These are phyloP conservation scores for Lepilemur ruficaudatus DNA, from an alignment of 2,797 vertebrate genomes.

Conservation along the genomic window DNA sequence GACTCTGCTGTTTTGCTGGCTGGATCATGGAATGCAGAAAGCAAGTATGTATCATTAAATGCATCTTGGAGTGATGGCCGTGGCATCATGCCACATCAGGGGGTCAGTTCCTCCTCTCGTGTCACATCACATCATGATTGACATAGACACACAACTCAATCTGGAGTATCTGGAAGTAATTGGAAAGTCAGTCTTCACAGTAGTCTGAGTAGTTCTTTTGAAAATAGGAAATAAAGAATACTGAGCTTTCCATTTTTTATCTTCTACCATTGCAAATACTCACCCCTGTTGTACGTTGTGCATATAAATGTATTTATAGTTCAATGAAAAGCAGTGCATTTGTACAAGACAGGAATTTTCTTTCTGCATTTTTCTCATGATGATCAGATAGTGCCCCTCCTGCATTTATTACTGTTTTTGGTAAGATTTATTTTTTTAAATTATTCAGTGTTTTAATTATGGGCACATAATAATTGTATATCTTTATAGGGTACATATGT, in stretches of 20 bases:
- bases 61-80: background rate
- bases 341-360: background rate
- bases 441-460: too few species aligned
- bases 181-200: background rate
- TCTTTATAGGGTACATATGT: too few species aligned
- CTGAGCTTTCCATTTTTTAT: background rate
- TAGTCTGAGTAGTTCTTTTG: background rate
- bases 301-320: background rate
- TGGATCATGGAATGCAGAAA: background rate
- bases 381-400: background rate
- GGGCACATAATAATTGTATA: too few species aligned
- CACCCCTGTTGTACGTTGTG: background rate
- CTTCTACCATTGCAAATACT: background rate
- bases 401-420: background rate
- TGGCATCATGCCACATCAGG: background rate
- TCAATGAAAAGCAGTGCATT: background rate
- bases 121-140: conserved; percentile 6
- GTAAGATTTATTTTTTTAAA: background rate
- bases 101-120: conserved; percentile 31
- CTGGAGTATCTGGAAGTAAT: background rate
- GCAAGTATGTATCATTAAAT: background rate
- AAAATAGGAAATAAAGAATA: background rate
- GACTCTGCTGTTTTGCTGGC: background rate
- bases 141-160: conserved; percentile 7
- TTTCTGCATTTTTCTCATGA: background rate